phyloP scores from a whole-genome alignment of 2,113 vertebrate species.

The Excalfactoria chinensis region DNA sequence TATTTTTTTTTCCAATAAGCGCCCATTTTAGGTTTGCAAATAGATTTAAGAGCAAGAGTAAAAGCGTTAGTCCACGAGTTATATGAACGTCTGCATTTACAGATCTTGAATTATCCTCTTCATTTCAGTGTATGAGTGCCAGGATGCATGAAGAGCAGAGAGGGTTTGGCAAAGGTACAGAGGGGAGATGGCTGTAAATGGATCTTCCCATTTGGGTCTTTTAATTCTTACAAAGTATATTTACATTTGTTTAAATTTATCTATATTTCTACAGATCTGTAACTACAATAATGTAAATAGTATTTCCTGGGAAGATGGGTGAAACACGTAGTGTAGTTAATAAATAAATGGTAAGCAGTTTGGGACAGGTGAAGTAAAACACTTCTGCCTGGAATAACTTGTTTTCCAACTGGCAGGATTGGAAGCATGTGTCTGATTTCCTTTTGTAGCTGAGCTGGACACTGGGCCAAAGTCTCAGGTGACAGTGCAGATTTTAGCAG shows the following conservation, averaged over 20 bases:
- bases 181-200: neutral
- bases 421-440: neutral
- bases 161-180: neutral
- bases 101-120: neutral
- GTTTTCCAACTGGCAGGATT: neutral
- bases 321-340: neutral
- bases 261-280: neutral
- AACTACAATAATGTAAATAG: neutral
- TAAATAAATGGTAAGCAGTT: neutral
- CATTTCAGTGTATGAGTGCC: neutral
- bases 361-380: neutral
- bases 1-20: neutral
- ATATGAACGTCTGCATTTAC: neutral
- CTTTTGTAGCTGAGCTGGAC: neutral
- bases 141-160: neutral
- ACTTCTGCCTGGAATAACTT: neutral
- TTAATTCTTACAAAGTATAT: neutral
- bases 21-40: neutral
- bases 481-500: neutral
- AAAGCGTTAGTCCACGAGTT: neutral
- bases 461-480: neutral
- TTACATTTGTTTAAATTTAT: slow-evolving; percentile 26
- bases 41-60: neutral
- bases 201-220: neutral
- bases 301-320: neutral